A percentile compares a stretch with the other conserved stretches of the same genome.
phyloP scores from a whole-genome alignment of 2,888 invertebrate genomes.

The Euclidia mi region DNA sequence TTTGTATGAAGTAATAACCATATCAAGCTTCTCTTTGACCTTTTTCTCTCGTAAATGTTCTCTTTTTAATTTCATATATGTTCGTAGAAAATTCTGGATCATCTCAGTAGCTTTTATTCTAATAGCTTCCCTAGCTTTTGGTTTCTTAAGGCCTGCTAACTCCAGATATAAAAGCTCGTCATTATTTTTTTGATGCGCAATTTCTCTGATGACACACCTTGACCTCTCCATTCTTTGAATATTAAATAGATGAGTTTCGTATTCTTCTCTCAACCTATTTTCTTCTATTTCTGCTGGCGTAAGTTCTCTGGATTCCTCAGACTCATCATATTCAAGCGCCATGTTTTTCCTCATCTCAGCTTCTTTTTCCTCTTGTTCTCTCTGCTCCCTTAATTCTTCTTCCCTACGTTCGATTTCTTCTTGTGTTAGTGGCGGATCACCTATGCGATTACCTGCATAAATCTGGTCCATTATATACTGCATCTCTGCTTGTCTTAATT shows the following conservation, averaged over 20 bases:
- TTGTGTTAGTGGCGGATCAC: constrained; percentile 77
- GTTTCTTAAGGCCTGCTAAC: constrained; percentile 78
- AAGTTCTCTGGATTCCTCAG: too few species aligned
- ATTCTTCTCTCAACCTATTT: constrained; percentile 67
- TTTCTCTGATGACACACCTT: constrained; percentile 59
- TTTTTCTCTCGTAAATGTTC: constrained; percentile 75
- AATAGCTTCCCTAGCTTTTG: constrained; percentile 63
- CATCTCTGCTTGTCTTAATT: constrained; percentile 83
- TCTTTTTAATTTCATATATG: constrained; percentile 79
- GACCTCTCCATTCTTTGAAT: constrained; percentile 85
- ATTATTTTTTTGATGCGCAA: constrained; percentile 69
- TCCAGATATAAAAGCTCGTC: constrained; percentile 78
- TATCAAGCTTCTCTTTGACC: constrained; percentile 87
- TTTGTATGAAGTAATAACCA: constrained; percentile 88
- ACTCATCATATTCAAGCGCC: too few species aligned
- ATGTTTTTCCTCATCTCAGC: constrained; percentile 65
- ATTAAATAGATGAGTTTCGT: constrained; percentile 65
- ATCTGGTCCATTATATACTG: constrained; percentile 84
- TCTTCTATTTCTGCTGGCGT: constrained; percentile 67
- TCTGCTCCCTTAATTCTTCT: constrained; percentile 59
- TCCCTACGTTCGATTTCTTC: constrained; percentile 51
- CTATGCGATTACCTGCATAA: constrained; percentile 79
- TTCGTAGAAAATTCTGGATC: constrained; percentile 78
- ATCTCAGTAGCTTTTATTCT: constrained; percentile 67
- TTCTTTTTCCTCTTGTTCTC: constrained; percentile 69